Conservation (phyloP, 2,888 invertebrate genomes). For the Isoperla grammatica region DNA sequence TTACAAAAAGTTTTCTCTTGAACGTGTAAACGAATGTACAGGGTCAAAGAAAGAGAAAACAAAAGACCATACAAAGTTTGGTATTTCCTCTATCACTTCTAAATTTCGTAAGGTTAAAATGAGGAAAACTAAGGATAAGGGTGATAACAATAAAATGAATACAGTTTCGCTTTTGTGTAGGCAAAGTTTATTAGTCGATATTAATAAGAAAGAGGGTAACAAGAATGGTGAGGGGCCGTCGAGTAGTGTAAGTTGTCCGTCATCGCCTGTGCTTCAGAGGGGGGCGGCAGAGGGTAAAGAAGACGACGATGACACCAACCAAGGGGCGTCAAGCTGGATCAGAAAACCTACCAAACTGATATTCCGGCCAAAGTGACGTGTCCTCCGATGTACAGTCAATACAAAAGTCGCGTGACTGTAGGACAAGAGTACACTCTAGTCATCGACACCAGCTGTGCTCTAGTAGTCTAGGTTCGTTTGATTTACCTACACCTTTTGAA, state of each 20-base stretch:
- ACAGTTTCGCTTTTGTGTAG: constrained; percentile 66
- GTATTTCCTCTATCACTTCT: constrained; percentile 53
- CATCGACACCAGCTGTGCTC: no score
- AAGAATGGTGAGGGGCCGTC: constrained; percentile 13
- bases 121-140: constrained; percentile 43
- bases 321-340: constrained; percentile 29
- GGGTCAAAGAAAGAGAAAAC: background rate
- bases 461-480: no score
- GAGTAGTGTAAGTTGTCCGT: constrained; percentile 36
- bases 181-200: constrained; percentile 66
- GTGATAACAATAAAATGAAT: constrained; percentile 44
- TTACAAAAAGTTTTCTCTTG: constrained; percentile 45
- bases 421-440: no score
- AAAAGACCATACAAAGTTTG: constrained; percentile 40
- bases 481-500: no score
- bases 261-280: constrained; percentile 36
- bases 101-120: constrained; percentile 55
- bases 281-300: constrained; percentile 6
- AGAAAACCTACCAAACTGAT: constrained; percentile 29
- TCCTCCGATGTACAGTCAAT: no score
- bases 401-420: no score
- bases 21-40: background rate
- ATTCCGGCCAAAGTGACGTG: constrained; percentile 31
- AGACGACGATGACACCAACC: constrained; percentile 18
- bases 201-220: constrained; percentile 34